These are phyloP conservation scores for Hypsopygia costalis DNA, from an alignment of 2,888 invertebrate genomes.

Conservation along the genomic window DNA sequence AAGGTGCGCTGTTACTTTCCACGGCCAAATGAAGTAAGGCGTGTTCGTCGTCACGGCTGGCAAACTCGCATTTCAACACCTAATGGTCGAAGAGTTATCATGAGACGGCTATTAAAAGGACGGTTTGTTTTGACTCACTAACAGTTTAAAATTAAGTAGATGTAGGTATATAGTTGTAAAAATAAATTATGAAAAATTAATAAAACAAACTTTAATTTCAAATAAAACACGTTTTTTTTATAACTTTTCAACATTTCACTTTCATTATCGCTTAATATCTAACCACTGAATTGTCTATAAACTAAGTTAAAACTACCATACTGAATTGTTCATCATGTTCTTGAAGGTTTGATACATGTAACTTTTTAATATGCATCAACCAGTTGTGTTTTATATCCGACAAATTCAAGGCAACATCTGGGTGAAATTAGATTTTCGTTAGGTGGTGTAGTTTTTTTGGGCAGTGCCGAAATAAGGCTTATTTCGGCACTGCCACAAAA, in stretches of 20 bases:
- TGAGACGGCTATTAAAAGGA: constrained; percentile 89
- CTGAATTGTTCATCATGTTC: no score
- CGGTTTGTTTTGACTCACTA: constrained; percentile 85
- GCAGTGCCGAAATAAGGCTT: no score
- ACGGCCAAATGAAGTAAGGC: constrained; percentile 85
- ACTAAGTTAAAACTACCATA: no score
- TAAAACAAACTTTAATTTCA: constrained; percentile 33
- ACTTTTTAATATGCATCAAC: no score
- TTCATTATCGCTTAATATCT: no score
- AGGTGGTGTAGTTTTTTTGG: no score
- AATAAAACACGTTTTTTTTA: constrained; percentile 19
- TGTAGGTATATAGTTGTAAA: constrained; percentile 3
- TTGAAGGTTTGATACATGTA: no score
- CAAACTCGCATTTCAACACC: constrained; percentile 84
- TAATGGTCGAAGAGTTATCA: constrained; percentile 84
- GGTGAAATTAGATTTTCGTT: no score
- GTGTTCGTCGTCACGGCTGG: constrained; percentile 87
- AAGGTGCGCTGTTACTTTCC: constrained; percentile 86
- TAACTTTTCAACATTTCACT: constrained; percentile 34
- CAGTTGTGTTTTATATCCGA: no score
- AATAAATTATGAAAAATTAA: constrained; percentile 15
- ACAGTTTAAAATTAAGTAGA: constrained; percentile 2
- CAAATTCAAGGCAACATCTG: no score
- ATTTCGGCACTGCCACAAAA: no score
- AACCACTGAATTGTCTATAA: constrained; percentile 19